Evolutionary conservation across 2,888 invertebrate species (phyloP).

Genomic region (Standfussiana lucernea): DNA sequence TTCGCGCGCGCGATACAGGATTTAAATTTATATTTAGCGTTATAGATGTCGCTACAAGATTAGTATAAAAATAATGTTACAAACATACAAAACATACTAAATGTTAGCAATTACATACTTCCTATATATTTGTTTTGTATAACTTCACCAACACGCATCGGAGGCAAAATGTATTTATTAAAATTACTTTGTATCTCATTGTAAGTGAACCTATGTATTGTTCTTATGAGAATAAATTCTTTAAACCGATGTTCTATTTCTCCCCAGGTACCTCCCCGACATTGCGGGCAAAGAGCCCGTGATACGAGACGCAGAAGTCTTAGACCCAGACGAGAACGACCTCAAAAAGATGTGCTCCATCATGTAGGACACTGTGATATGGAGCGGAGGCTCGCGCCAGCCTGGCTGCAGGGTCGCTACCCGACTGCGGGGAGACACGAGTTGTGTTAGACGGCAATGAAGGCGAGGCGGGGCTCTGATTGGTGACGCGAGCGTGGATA

Average conservation of each 20-base stretch:
- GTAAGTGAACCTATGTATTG: no score
- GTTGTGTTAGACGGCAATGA: constrained; percentile 1
- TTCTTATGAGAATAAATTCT: no score
- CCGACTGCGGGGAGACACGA: constrained; percentile 12
- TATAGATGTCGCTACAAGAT: neutral
- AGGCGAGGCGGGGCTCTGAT: neutral
- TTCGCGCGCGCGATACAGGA: neutral
- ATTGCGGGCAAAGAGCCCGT: constrained; percentile 66
- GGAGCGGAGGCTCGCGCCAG: neutral
- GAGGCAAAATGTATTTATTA: no score
- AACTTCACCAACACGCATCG: no score
- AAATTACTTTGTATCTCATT: no score
- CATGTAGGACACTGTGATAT: constrained; percentile 72
- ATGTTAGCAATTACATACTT: no score
- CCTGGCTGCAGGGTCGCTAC: neutral
- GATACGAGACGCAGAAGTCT: constrained; percentile 57
- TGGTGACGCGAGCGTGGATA: neutral
- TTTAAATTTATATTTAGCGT: neutral
- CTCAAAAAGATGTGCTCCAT: constrained; percentile 90
- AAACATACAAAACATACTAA: no score
- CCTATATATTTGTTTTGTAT: no score
- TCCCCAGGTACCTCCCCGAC: constrained; percentile 71
- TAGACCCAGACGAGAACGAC: constrained; percentile 81
- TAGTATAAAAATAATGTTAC: neutral
- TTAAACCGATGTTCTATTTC: no score